Percentiles rank a stretch among this genome's conserved stretches.
Evolutionary conservation across 2,888 invertebrate species (phyloP).

Genomic region (Periphyllus acericola): DNA sequence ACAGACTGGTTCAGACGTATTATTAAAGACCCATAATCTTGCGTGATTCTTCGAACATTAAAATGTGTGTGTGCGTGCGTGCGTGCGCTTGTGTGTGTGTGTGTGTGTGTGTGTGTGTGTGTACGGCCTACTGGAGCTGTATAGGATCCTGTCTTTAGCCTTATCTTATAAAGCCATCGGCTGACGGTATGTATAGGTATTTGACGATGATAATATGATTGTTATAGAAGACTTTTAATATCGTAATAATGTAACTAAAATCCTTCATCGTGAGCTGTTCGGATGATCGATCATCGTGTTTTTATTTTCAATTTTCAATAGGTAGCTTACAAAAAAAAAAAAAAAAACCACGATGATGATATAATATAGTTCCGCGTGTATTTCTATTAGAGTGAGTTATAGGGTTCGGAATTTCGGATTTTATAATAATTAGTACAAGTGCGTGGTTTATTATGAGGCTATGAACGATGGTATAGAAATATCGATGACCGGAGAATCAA

Average conservation of each 20-base stretch:
- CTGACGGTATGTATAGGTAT: slow-evolving; percentile 24
- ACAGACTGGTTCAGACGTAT: slow-evolving; percentile 59
- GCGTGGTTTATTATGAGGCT: no score
- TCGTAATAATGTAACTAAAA: slow-evolving; percentile 6
- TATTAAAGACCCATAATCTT: slow-evolving; percentile 59
- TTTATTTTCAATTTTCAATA: slow-evolving; percentile 9
- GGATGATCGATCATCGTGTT: slow-evolving; percentile 14
- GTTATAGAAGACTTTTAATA: not conserved
- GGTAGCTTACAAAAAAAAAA: not conserved
- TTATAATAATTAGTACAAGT: no score
- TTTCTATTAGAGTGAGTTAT: no score
- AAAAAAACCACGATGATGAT: not conserved
- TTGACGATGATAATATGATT: slow-evolving; percentile 20
- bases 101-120: not conserved
- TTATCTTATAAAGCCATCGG: not conserved
- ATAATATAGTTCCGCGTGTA: no score
- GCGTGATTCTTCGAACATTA: slow-evolving; percentile 50
- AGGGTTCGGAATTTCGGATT: no score
- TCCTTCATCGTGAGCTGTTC: not conserved
- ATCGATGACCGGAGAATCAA: no score
- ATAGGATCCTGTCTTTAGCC: slow-evolving; percentile 50
- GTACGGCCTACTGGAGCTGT: not conserved
- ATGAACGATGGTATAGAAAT: no score
- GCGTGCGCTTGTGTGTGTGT: not conserved
- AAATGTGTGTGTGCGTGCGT: not conserved